These are phyloP conservation scores for Hydrolagus colliei DNA, from an alignment of 2,797 vertebrate genomes.

Conservation along the genomic window DNA sequence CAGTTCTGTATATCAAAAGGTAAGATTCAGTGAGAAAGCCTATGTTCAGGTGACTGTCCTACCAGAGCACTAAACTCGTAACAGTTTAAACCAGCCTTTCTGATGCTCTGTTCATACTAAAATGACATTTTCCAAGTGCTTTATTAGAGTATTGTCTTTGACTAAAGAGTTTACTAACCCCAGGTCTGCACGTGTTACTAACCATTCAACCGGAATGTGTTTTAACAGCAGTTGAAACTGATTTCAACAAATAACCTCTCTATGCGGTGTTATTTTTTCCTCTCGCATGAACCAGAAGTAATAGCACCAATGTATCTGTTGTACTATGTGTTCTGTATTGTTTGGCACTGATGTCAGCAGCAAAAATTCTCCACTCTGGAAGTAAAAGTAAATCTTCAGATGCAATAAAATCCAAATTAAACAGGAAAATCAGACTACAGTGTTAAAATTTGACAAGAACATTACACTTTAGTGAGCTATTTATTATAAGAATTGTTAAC, in stretches of 20 bases:
- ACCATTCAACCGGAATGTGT: slow-evolving; percentile 58
- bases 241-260: slow-evolving; percentile 55
- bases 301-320: slow-evolving; percentile 53
- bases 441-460: too few species aligned
- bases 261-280: slow-evolving; percentile 58
- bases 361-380: slow-evolving; percentile 38
- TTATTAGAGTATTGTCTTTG: slow-evolving; percentile 45
- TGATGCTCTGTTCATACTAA: slow-evolving; percentile 55
- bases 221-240: slow-evolving; percentile 55
- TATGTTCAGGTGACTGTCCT: slow-evolving; percentile 60
- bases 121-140: slow-evolving; percentile 35
- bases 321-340: slow-evolving; percentile 52
- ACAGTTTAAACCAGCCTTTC: slow-evolving; percentile 55
- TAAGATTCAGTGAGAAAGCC: slow-evolving; percentile 70
- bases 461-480: too few species aligned
- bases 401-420: not conserved
- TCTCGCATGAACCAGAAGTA: slow-evolving; percentile 63
- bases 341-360: slow-evolving; percentile 52
- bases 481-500: too few species aligned
- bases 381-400: not conserved
- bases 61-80: slow-evolving; percentile 62
- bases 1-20: slow-evolving; percentile 97
- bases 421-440: too few species aligned
- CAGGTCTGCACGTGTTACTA: slow-evolving; percentile 75
- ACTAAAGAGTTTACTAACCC: slow-evolving; percentile 62